phyloP scores from a whole-genome alignment of 2,797 vertebrate species.

The Myripristis murdjan region DNA sequence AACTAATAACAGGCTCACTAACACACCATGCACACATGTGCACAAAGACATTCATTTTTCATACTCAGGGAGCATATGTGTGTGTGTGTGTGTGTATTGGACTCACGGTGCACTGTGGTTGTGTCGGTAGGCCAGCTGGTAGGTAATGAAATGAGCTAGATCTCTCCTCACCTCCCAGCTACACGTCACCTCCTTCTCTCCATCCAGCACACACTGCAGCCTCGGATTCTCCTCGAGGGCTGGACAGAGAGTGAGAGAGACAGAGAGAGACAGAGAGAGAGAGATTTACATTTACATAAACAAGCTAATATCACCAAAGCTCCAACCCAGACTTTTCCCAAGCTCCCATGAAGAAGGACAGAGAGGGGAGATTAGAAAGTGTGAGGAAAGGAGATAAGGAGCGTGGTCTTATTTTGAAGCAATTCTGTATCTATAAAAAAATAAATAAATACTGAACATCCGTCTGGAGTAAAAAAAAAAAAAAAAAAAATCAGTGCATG shows the following conservation, averaged over 20 bases:
- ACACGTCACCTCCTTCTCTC: slow-evolving; percentile 72
- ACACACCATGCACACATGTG: background rate
- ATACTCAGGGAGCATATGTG: too few relatives aligned
- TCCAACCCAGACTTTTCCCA: background rate
- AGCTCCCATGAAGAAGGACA: slow-evolving; percentile 9
- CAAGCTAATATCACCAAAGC: slow-evolving; percentile 26
- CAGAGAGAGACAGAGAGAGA: background rate
- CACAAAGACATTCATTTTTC: background rate
- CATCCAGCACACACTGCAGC: slow-evolving; percentile 78
- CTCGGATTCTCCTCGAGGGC: slow-evolving; percentile 56
- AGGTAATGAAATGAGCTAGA: slow-evolving; percentile 69
- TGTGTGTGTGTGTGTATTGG: too few relatives aligned
- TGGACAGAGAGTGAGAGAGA: slow-evolving; percentile 26
- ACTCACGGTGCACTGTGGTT: slow-evolving; percentile 64
- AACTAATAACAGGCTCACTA: slow-evolving; percentile 1
- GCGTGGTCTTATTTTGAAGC: background rate
- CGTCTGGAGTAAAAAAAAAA: background rate
- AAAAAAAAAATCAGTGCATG: background rate
- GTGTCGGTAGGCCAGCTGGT: slow-evolving; percentile 73
- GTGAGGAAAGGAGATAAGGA: slow-evolving; percentile 42
- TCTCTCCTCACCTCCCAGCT: slow-evolving; percentile 82
- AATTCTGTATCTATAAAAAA: too few relatives aligned
- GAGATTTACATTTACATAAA: background rate
- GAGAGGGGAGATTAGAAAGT: slow-evolving; percentile 44
- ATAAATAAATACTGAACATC: too few relatives aligned